Conservation (phyloP, 2,113 vertebrate genomes). For the Naja naja region DNA sequence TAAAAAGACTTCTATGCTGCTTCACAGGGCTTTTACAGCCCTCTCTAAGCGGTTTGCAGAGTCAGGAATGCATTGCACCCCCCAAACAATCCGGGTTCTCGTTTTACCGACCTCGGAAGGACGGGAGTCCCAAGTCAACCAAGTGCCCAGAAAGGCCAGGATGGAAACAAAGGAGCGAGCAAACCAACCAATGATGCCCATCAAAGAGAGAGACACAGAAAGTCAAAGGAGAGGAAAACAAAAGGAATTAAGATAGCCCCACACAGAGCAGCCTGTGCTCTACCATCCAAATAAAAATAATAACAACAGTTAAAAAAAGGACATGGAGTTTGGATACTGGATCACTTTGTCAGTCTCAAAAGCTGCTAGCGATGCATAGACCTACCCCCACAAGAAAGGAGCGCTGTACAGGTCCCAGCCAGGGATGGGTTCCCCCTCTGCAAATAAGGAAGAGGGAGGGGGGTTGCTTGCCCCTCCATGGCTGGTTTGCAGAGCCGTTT, state of each 20-base stretch:
- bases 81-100: too few relatives aligned
- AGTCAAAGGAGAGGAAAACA: neutral
- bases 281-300: slow-evolving; percentile 36
- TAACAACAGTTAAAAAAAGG: neutral
- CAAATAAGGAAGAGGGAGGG: neutral
- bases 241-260: neutral
- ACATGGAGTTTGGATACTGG: slow-evolving; percentile 36
- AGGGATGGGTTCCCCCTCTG: slow-evolving; percentile 16
- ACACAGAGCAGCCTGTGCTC: neutral
- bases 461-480: neutral
- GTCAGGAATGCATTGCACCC: too few relatives aligned
- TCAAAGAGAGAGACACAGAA: neutral
- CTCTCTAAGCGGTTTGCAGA: too few relatives aligned
- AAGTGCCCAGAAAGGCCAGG: neutral
- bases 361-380: slow-evolving; percentile 91
- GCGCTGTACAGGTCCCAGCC: slow-evolving; percentile 18
- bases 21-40: too few relatives aligned
- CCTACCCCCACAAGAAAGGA: slow-evolving; percentile 63
- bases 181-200: neutral
- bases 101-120: too few relatives aligned
- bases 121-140: too few relatives aligned
- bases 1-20: too few relatives aligned
- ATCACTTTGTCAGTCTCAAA: slow-evolving; percentile 71
- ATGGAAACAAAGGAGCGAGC: neutral
- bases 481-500: neutral